phyloP scores from a whole-genome alignment of 2,113 vertebrate species.

The Okapia johnstoni region DNA sequence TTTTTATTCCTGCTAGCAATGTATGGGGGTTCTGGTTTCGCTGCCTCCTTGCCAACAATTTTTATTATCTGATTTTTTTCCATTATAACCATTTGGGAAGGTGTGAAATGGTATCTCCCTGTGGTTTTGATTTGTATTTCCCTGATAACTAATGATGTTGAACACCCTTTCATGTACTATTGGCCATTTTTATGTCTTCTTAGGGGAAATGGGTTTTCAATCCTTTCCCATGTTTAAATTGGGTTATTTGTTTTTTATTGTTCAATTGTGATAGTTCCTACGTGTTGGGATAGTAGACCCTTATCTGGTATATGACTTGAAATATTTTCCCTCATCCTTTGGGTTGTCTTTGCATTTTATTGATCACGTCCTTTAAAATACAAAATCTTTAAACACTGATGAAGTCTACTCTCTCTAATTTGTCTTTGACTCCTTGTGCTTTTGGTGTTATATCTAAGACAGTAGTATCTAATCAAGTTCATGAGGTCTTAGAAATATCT shows the following conservation, averaged over 20 bases:
- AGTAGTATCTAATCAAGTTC: not conserved
- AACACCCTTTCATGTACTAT: not conserved
- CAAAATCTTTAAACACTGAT: not conserved
- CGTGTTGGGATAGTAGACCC: not conserved
- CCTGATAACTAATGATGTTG: not conserved
- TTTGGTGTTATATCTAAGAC: not conserved
- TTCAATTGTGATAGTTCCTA: slow-evolving; percentile 15
- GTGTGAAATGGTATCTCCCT: not conserved
- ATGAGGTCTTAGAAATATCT: not conserved
- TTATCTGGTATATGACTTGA: not conserved
- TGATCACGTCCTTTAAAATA: not conserved
- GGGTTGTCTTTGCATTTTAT: not conserved
- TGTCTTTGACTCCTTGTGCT: not conserved
- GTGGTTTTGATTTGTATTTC: slow-evolving; percentile 4
- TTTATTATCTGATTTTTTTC: not conserved
- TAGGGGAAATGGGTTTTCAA: not conserved
- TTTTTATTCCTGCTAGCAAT: not conserved
- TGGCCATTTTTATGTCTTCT: not conserved
- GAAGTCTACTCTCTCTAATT: not conserved
- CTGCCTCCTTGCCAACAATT: not conserved
- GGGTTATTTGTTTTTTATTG: not conserved
- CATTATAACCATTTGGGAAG: not conserved
- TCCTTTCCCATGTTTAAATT: not conserved
- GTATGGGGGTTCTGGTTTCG: not conserved
- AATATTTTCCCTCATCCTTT: not conserved